Base-by-base conservation (phyloP, 2,888 invertebrate species). In the Leptinotarsa peninsularis region DNA sequence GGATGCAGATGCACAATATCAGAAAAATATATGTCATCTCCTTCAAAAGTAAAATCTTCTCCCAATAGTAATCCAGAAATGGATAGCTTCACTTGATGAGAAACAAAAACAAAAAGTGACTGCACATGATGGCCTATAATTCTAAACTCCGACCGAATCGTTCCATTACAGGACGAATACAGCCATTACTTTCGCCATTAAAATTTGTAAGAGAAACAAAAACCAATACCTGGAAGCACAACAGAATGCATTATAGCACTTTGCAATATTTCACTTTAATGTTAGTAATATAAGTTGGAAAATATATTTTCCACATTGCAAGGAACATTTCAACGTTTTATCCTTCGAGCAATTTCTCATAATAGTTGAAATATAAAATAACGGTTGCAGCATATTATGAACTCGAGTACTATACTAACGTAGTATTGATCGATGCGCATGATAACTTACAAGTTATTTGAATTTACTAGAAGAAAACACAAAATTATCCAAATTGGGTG, bases 221-320 rank as follows among this genome's bases (percentile, higher is more conserved):
- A 66, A 67, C 33, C 49, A 27, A 67, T 27, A 66, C 67, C 49
- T 67, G 66, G 49, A 54, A 74, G 73, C 54, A 63, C 50, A 74
- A 74, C 74, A 66, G 63, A 27, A 66, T 67, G 71, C 49, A 67
- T 75, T 71, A 71, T 52, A 71, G 67, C 74, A 63, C 66, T 69
- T 52, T 43, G 43, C 70, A 49, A 67, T 75, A 71, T 71, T 67
- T 75, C 71, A 75, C 71, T 75, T 75, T 75, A 67, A 75, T 63
- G 58, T 63, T 75, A 43, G 67, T 63, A 71, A 71, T 75, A 67
- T 71, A 71, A 75, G 67, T 71, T 50, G 66, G 71, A 18, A 33
- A 74, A 67, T 70, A 70, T 49, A 58, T 7, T 70, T 58, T 58
- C 43, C 49, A 49, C 49, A 49, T 58, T 58, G 54, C 58, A 33